Base-by-base conservation (phyloP, 2,888 invertebrate species). In the Ametastegia equiseti region DNA sequence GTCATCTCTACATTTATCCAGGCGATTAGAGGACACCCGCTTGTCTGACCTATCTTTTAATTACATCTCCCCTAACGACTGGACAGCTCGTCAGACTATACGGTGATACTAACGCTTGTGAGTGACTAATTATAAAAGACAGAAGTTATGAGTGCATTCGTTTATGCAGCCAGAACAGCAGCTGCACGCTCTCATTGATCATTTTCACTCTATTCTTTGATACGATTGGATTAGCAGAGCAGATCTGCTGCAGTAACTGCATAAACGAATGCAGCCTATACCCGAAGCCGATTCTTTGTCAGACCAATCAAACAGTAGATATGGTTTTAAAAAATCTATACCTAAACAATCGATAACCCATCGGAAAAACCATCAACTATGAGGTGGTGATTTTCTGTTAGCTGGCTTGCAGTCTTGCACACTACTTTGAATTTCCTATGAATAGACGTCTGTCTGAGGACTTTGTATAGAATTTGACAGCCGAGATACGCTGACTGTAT, bases 21-120 rank as follows among this genome's bases (percentile, higher is more conserved):
- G 19, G 33, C 75, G 75, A 75, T 75, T 75, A 75, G 54, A 75
- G 75, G 75, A 75, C 75, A 19, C 75, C n/a, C 75, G 75, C 54
- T 75, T 75, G 78, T 78, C 42, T 39, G 78, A 78, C 78, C 78
- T 78, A 78, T 78, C 78, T 78, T 78, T 60, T 63, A 78, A 78
- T 78, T 78, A 78, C 78, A 78, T 78, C 63, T 63, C 78, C 60
- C 60, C 42, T 45, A 63, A 78, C 63, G 39, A 45, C n/a, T 54
- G 78, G 63, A 63, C 78, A 60, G 75, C 75, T 75, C 75, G 75
- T 75, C 75, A 75, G 75, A 54, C 54, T 54, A 75, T 13, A 50
- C 75, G 19, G 33, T 7, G 19, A 75, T 33, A 50, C 75, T 23
- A 50, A 27, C 15, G 47, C 36, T 36, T 19, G 50, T 36, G 27